Base-by-base conservation (phyloP, 2,113 vertebrate genomes). In the Eulemur rufifrons region DNA sequence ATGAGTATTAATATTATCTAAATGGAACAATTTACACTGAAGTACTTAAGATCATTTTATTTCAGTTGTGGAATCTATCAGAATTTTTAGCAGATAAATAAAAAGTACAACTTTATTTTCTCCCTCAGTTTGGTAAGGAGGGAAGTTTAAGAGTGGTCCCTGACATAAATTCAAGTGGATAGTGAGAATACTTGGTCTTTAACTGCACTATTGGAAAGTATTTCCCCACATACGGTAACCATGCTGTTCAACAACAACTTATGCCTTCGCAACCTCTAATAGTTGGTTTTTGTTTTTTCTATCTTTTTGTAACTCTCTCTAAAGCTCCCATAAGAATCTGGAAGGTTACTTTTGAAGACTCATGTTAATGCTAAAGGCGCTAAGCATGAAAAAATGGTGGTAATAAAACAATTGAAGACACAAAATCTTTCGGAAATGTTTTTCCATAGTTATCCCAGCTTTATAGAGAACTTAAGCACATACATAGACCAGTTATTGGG, bases 161-260 rank as follows among this genome's bases (percentile, higher is more conserved):
- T 54, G 66, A 76, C 89, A 77, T 86, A 81, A 68, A 92, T 84
- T 83, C 59, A 89, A 27, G 74, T 69, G 6, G 50, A 81, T 66
- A 39, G 3, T 23, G 59, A 89, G 84, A 87, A 76, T 37, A 10
- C n/a, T 27, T 87, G 86, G 45, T 81, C 73, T 91, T 82, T 81
- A 77, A 64, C 86, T 95, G 76, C 86, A 34, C 86, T 71, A 1
- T 95, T 95, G 81, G 78, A 78, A 96, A 92, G 68, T 71, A 56
- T 78, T 89, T 78, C 90, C 27, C 64, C 74, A 87, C 95, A 94
- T 95, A 94, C 96, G 87, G 90, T 92, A 81, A 64, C 69, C 95
- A 91, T 95, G 82, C 89, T 91, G n/a, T 61, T 89, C 73, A 84
- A 80, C 83, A 97, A 52, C 94, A 89, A 71, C 83, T 83, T 94